phyloP scores from a whole-genome alignment of 2,113 vertebrate genomes.

The Halichoerus grypus region DNA sequence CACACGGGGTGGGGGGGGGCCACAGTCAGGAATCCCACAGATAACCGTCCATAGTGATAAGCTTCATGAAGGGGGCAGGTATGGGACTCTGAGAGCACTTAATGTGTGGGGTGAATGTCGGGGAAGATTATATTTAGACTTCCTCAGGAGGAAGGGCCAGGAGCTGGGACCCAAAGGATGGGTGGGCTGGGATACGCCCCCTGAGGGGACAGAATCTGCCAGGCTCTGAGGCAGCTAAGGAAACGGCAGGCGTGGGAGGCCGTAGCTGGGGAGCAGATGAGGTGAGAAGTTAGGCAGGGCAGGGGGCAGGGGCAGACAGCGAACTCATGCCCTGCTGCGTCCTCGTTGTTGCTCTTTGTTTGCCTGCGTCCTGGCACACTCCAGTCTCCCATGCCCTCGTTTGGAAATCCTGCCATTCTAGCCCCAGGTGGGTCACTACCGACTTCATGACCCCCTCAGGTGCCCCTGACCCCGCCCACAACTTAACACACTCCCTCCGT shows the following conservation, averaged over 20 bases:
- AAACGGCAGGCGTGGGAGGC: background rate
- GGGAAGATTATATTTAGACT: too few species aligned
- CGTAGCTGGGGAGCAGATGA: rapidly evolving
- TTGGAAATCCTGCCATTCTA: background rate
- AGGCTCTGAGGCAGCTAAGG: background rate
- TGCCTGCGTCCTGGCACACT: background rate
- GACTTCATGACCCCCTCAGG: background rate
- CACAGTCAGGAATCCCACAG: background rate
- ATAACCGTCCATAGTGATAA: background rate
- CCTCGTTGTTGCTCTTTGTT: background rate
- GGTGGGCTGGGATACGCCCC: background rate
- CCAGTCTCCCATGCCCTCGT: background rate
- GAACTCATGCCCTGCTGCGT: background rate
- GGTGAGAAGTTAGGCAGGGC: background rate
- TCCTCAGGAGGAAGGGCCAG: background rate
- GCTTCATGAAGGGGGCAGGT: background rate
- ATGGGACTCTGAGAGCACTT: too few species aligned
- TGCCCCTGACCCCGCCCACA: background rate
- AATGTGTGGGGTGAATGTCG: rapidly evolving
- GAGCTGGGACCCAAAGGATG: background rate
- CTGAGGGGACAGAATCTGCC: background rate
- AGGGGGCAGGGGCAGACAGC: background rate
- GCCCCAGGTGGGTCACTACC: background rate
- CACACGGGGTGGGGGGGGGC: background rate
- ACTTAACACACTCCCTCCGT: background rate